Conservation (phyloP, 2,113 vertebrate genomes). For the Anarhynchus alexandrinus region DNA sequence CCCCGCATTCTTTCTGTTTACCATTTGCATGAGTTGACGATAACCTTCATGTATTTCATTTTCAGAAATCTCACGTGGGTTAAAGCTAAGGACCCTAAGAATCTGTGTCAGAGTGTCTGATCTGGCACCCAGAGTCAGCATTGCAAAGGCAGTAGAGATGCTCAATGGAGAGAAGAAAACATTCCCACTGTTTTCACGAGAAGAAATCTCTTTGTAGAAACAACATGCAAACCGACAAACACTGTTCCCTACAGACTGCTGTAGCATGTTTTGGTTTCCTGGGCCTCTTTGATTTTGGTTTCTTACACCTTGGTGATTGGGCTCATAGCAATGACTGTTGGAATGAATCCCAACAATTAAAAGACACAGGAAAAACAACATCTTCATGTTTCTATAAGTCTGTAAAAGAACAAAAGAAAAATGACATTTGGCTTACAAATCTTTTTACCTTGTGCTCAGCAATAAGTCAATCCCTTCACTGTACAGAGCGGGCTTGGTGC, state of each 20-base stretch:
- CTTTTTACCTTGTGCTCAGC: not conserved
- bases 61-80: conserved; percentile 30
- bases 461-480: not conserved
- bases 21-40: conserved; percentile 72
- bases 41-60: conserved; percentile 74
- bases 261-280: not conserved
- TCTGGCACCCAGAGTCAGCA: conserved; percentile 79
- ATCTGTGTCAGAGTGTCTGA: conserved; percentile 78
- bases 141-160: conserved; percentile 78
- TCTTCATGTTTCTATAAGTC: conserved; percentile 64
- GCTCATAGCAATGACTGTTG: conserved; percentile 40
- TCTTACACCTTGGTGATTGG: not conserved
- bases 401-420: conserved; percentile 46
- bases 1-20: conserved; percentile 60
- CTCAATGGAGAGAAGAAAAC: conserved; percentile 82
- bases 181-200: conserved; percentile 54
- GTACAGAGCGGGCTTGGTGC: not conserved
- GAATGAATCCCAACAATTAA: conserved; percentile 51
- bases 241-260: not conserved
- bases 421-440: not conserved
- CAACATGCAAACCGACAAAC: conserved; percentile 73
- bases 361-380: conserved; percentile 35
- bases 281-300: not conserved
- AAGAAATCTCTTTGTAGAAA: conserved; percentile 77
- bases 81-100: conserved; percentile 76